Conservation (phyloP, 2,797 vertebrate genomes). For the Coranthus polyacanthus region DNA sequence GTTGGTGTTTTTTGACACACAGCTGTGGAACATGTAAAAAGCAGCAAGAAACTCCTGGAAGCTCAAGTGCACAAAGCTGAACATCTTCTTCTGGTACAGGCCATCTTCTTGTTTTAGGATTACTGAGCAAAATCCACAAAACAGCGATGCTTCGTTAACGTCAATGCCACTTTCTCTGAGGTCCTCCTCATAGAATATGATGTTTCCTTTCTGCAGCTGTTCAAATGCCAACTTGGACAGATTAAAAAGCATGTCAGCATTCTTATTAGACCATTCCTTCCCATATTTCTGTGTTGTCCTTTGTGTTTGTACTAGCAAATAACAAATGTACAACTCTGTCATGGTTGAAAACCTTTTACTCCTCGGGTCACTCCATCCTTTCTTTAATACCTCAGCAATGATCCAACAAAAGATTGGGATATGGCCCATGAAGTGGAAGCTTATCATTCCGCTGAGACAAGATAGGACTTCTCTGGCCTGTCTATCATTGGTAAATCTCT, state of each 20-base stretch:
- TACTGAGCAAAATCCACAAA: slow-evolving; percentile 38
- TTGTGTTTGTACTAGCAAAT: background rate
- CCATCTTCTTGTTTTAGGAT: too few species aligned
- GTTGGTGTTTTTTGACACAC: background rate
- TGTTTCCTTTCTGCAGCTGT: background rate
- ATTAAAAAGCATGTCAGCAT: background rate
- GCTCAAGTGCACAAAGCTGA: slow-evolving; percentile 59
- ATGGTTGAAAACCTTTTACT: too few species aligned
- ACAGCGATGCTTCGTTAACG: slow-evolving; percentile 28
- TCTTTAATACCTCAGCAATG: background rate
- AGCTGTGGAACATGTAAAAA: too few species aligned
- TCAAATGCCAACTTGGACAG: background rate
- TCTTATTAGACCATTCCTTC: background rate
- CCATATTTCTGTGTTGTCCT: background rate
- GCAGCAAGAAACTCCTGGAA: slow-evolving; percentile 63
- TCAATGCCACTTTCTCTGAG: slow-evolving; percentile 8
- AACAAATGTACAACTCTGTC: background rate
- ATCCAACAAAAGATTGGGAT: background rate
- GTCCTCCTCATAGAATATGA: background rate
- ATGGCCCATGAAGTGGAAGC: background rate
- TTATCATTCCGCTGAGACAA: background rate
- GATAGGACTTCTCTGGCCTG: background rate
- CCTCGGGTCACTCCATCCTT: background rate
- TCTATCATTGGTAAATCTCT: background rate
- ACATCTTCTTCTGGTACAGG: too few species aligned